Evolutionary conservation across 2,797 vertebrate species (phyloP).

Genomic region (Australoheros facetus): DNA sequence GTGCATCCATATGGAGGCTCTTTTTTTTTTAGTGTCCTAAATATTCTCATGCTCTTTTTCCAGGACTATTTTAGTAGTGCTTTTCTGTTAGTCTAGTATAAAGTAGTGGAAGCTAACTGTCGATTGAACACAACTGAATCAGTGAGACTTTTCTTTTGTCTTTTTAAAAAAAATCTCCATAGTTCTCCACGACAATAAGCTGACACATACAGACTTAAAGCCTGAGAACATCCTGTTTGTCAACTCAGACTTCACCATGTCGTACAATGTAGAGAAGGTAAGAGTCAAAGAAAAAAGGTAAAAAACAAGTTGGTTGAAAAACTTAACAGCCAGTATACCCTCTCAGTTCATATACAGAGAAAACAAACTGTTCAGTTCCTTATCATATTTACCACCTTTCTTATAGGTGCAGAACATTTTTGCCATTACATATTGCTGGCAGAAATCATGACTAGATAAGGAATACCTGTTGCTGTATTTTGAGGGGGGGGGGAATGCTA

Average conservation of each 20-base stretch:
- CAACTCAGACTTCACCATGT: constrained; percentile 94
- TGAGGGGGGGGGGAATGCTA: not conserved
- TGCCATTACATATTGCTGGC: not conserved
- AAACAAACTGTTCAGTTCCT: not conserved
- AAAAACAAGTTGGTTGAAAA: not conserved
- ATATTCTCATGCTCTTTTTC: not conserved
- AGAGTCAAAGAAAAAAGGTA: constrained; percentile 19
- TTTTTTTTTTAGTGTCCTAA: not conserved
- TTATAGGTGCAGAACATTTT: not conserved
- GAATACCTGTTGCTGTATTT: not conserved
- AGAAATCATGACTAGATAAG: not conserved
- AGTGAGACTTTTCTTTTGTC: not conserved
- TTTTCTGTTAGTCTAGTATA: not conserved
- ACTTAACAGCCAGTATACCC: not conserved
- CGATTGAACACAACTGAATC: not conserved
- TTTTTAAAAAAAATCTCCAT: too few species aligned
- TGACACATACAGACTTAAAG: constrained; percentile 98
- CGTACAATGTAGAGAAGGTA: constrained; percentile 97
- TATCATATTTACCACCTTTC: too few species aligned
- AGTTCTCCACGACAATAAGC: constrained; percentile 98
- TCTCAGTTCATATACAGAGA: not conserved
- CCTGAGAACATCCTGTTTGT: constrained; percentile 98
- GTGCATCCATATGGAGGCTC: not conserved
- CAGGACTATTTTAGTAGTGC: not conserved
- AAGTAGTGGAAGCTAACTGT: not conserved